Evolutionary conservation across 2,113 vertebrate species (phyloP).

Genomic region (Alaudala cheleensis): DNA sequence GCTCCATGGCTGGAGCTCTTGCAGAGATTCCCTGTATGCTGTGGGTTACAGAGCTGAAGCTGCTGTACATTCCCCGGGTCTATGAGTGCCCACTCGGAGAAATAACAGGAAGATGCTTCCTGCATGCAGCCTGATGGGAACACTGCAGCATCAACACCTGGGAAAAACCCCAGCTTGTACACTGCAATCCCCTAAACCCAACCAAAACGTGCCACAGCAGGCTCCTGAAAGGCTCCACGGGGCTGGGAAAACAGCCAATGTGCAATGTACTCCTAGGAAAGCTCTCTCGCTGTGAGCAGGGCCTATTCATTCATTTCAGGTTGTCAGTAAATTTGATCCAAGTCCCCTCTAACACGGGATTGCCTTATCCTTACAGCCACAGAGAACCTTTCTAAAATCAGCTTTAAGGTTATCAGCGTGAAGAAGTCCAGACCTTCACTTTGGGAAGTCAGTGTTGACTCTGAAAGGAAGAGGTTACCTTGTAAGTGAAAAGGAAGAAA

Average conservation of each 20-base stretch:
- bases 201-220: neutral
- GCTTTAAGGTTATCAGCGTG: neutral
- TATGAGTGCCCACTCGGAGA: neutral
- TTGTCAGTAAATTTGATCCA: neutral
- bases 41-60: neutral
- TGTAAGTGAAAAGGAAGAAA: neutral
- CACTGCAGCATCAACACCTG: neutral
- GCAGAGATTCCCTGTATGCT: neutral
- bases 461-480: neutral
- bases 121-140: accelerated
- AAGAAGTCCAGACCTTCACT: neutral
- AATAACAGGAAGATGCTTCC: neutral
- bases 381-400: neutral
- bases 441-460: neutral
- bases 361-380: neutral
- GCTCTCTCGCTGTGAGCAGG: neutral
- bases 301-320: neutral
- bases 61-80: neutral
- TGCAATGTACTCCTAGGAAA: neutral
- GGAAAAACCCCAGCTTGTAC: neutral
- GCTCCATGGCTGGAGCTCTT: neutral
- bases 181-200: neutral
- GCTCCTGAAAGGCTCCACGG: neutral
- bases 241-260: neutral
- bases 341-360: accelerated